Percentiles rank a stretch among this genome's conserved stretches.
phyloP scores from a whole-genome alignment of 1,140 invertebrate genomes.

The Sinonovacula constricta region DNA sequence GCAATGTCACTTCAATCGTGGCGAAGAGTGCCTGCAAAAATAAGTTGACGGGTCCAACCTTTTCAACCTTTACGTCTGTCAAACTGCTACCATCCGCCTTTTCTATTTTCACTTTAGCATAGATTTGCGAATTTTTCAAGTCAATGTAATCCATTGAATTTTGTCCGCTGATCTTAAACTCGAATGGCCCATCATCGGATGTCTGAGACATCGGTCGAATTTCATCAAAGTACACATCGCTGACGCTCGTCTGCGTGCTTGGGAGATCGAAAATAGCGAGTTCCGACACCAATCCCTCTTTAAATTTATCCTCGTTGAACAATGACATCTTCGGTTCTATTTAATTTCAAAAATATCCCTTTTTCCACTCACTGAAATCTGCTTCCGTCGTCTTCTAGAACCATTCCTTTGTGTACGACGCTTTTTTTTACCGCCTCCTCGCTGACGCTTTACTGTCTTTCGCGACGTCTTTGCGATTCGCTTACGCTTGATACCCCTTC shows the following conservation, averaged over 20 bases:
- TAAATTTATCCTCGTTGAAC: conserved; percentile 17
- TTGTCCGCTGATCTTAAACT: conserved; percentile 36
- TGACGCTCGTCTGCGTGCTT: conserved; percentile 23
- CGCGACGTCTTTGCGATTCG: neutral
- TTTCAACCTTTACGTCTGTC: neutral
- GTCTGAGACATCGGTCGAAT: conserved; percentile 11
- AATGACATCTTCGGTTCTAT: conserved; percentile 7
- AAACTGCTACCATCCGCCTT: conserved; percentile 12
- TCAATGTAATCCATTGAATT: conserved; percentile 32
- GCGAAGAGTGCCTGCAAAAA: conserved; percentile 25
- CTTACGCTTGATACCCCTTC: conserved; percentile 9
- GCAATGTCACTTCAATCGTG: conserved; percentile 1
- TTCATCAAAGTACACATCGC: conserved; percentile 25
- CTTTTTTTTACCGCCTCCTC: conserved; percentile 8
- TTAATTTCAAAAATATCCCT: neutral
- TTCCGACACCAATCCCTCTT: conserved; percentile 20
- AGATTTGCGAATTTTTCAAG: conserved; percentile 32
- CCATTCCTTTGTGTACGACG: conserved; percentile 7
- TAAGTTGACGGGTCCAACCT: neutral
- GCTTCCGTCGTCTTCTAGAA: conserved; percentile 3
- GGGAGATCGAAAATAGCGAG: conserved; percentile 30
- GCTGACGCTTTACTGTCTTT: neutral
- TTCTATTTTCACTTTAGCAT: conserved; percentile 7
- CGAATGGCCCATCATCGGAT: conserved; percentile 35
- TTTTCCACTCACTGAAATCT: neutral